Base-by-base conservation (phyloP, 2,888 invertebrate genomes). In the Anoncus sp. region DNA sequence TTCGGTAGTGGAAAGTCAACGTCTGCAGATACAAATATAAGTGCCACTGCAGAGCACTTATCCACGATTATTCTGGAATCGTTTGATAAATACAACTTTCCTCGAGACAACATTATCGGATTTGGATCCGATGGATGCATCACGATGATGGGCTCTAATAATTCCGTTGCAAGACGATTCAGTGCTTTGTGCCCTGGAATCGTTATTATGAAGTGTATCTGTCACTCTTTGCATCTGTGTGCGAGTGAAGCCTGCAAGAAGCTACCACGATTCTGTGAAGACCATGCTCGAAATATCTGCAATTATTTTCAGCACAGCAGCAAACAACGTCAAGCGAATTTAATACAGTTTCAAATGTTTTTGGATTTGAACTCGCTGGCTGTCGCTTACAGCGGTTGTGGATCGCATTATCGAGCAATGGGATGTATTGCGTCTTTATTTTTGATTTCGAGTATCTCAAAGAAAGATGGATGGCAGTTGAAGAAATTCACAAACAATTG, bases 361-460 rank as follows among this genome's bases (percentile, higher is more conserved):
- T 55, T 75, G 3, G 57, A 85, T 4, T 6, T 79, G 12, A 79
- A 87, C 86, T 7, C 70, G 86, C 16, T 88, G 86, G 88, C 79
- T 86, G 18, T 86, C 84, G 24, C 24, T 51, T 24, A 24, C 51
- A 62, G 65, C 80, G 49, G 86, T 85, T 14, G 84, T 86, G 1
- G 51, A 80, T 9, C 78, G 87, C 53, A 82, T 87, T 22, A n/a
- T 87, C 6, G 85, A 87, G 67, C 87, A 87, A 70, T 86, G 87
- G 85, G 70, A 85, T 31, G 83, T 87, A n/a, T 74, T 87, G 27
- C 40, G 24, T 24, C 45, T 77, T 22, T 9, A n/a, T 47, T 86
- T 45, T 14, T 43, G 4, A 31, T 31, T 31, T 6, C 31, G 31
- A 31, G 31, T 31, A 79, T 18, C 75, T 84, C 27, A 63, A 75